phyloP scores from a whole-genome alignment of 1,140 invertebrate species.

The Drosophila varians region DNA sequence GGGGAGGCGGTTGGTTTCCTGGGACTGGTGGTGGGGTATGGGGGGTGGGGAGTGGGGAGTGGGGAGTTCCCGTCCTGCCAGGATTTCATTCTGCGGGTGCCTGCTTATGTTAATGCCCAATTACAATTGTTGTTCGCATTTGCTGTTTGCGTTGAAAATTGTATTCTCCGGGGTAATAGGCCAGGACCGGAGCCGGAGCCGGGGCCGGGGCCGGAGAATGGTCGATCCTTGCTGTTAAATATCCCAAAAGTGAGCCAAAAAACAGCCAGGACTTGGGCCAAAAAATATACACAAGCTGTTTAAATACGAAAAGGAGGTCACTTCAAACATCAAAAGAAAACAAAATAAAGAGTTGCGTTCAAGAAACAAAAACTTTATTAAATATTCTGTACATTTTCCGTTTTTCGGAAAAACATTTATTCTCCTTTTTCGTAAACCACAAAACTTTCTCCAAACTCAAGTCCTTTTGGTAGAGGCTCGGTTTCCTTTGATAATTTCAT shows the following conservation, averaged over 20 bases:
- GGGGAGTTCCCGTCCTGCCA: not conserved
- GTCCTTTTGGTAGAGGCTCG: no score
- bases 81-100: constrained; percentile 25
- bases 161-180: constrained; percentile 38
- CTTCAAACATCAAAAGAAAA: constrained; percentile 10
- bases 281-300: constrained; percentile 15
- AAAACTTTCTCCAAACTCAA: not conserved
- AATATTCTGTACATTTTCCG: not conserved
- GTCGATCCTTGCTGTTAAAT: constrained; percentile 1
- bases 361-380: no score
- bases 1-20: not conserved
- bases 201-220: not conserved
- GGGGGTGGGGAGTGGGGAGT: not conserved
- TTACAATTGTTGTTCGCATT: constrained; percentile 77
- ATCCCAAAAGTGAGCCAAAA: constrained; percentile 16
- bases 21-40: not conserved
- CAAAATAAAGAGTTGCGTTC: not conserved
- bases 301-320: constrained; percentile 13
- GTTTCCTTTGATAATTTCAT: not conserved
- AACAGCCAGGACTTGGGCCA: not conserved
- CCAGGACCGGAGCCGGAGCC: not conserved
- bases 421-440: not conserved
- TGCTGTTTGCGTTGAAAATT: constrained; percentile 67
- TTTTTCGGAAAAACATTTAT: not conserved
- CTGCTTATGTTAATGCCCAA: constrained; percentile 80